Base-by-base conservation (phyloP, 1,140 invertebrate species). In the Cepaea nemoralis region DNA sequence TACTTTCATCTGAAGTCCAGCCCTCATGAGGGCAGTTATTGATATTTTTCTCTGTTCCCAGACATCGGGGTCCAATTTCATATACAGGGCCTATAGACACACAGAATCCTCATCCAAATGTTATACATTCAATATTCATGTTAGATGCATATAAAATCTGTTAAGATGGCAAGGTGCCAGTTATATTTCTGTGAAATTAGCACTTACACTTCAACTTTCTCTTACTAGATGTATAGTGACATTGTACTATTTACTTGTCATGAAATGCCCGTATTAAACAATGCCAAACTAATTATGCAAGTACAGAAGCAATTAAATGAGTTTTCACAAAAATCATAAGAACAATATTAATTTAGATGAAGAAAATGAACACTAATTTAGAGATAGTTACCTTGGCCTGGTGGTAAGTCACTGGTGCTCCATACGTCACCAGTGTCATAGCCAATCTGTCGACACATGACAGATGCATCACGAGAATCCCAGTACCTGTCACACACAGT, bases 1-100 rank as follows among this genome's bases (percentile, higher is more conserved):
- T 63, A 35, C 80, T 80, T n/a, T 69, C 67, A 22, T 48, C 77
- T 24, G 74, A 55, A 16, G 31, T 75, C 85, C 84, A 86, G 24
- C 86, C 87, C 42, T 86, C 83, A 66, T 86, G 86, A 66, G 85
- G 80, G 79, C 88, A 89, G 10, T 85, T 59, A 33, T 88, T 84
- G 3, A 89, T 67, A 10, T 45, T 83, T 0, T 73, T 83, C 78
- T 89, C 88, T 6, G 63, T 82, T 1, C 88, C 88, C 8, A 37
- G 40, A 82, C 88, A 89, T 22, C 83, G 77, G 0, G 87, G 77
- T 45, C 83, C 83, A 8, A 82, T 77, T 27, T 85, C 83, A 84
- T 84, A 89, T 16, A 87, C 83, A 22, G 83, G 83, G 6, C 85
- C 85, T 16, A 81, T 24, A 45, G 19, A 19, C 50, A 55, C 19